Conservation (phyloP, 2,888 invertebrate genomes). For the Argyresthia albistria region DNA sequence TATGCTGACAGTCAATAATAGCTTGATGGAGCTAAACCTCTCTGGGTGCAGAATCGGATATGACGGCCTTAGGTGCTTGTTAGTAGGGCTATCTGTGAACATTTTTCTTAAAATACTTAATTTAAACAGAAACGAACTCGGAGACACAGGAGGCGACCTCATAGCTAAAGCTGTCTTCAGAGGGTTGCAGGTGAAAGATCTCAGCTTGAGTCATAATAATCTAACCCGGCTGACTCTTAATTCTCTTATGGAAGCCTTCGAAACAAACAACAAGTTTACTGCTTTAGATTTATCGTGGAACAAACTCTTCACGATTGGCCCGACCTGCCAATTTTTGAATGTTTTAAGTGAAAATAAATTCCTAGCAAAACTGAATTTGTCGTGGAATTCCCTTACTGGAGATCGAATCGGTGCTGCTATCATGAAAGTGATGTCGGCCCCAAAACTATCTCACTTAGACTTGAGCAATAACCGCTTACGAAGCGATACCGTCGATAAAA, state of each 20-base stretch:
- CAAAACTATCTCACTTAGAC: constrained; percentile 2
- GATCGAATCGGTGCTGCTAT: constrained; percentile 2
- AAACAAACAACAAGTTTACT: background rate
- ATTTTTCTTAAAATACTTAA: constrained; percentile 18
- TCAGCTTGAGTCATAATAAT: constrained; percentile 7
- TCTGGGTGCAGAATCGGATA: constrained; percentile 24
- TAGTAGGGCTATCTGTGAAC: constrained; percentile 13
- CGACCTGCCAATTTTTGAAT: background rate
- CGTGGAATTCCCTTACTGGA: constrained; percentile 8
- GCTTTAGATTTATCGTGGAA: constrained; percentile 26
- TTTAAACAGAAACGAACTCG: constrained; percentile 23
- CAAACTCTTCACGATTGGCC: constrained; percentile 14
- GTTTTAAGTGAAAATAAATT: constrained; percentile 4
- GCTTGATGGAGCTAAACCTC: constrained; percentile 23
- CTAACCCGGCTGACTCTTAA: background rate
- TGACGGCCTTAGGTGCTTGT: constrained; percentile 18
- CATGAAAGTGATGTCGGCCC: background rate
- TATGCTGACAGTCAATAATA: constrained; percentile 21
- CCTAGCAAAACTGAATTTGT: constrained; percentile 6
- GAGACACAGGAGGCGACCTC: constrained; percentile 21
- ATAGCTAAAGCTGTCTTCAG: constrained; percentile 13
- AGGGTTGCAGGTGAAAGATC: constrained; percentile 1
- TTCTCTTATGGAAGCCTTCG: background rate
- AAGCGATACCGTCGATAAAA: background rate
- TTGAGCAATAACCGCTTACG: constrained; percentile 7